Conservation (phyloP, 2,113 vertebrate genomes). For the Ariopsis seemanni region DNA sequence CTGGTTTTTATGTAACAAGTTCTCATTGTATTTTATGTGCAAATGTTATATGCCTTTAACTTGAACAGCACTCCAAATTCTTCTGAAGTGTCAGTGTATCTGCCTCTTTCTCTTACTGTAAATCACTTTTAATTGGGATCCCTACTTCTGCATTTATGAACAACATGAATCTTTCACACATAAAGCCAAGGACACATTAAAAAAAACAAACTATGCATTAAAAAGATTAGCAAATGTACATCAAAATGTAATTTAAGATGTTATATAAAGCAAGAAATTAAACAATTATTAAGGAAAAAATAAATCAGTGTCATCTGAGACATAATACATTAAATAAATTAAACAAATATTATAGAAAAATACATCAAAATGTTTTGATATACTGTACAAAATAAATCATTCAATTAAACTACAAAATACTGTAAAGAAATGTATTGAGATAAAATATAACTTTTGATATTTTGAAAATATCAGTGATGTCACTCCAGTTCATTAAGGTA, state of each 20-base stretch:
- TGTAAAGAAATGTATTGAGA: not conserved
- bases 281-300: not conserved
- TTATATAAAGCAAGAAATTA: not conserved
- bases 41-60: not conserved
- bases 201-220: not conserved
- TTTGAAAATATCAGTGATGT: not conserved
- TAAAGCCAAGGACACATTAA: not conserved
- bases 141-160: constrained; percentile 46
- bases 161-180: constrained; percentile 23
- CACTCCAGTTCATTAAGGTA: not conserved
- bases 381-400: not conserved
- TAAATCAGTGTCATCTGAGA: not conserved
- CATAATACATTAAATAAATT: not conserved
- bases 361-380: not conserved
- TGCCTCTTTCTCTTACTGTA: constrained; percentile 27
- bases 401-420: not conserved
- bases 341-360: not conserved
- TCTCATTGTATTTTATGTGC: constrained; percentile 1
- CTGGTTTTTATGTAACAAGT: not conserved
- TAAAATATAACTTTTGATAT: not conserved
- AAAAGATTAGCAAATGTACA: not conserved
- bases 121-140: constrained; percentile 63
- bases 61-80: constrained; percentile 19
- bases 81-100: constrained; percentile 2
- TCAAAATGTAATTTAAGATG: not conserved